phyloP scores from a whole-genome alignment of 2,113 vertebrate genomes.

The Climacteris rufus region DNA sequence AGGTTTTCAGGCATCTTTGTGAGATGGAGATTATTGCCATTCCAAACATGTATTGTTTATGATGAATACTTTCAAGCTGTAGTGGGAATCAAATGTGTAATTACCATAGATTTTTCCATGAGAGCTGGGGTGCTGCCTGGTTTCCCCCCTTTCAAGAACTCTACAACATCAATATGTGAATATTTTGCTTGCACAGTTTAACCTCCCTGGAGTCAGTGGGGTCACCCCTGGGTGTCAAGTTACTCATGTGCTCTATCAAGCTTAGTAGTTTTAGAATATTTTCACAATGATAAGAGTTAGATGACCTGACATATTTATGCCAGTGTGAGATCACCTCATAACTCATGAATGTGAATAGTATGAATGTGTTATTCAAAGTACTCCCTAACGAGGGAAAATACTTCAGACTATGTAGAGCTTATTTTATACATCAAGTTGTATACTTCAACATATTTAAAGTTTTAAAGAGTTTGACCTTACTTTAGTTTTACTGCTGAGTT shows the following conservation, averaged over 20 bases:
- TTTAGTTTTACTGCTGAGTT: slow-evolving; percentile 53
- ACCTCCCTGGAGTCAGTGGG: slow-evolving; percentile 17
- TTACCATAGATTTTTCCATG: neutral
- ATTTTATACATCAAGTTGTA: slow-evolving; percentile 58
- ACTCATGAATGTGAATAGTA: slow-evolving; percentile 52
- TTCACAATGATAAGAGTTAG: slow-evolving; percentile 65
- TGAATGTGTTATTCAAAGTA: slow-evolving; percentile 53
- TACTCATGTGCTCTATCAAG: slow-evolving; percentile 7
- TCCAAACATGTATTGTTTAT: neutral
- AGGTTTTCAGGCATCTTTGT: neutral
- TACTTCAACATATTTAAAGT: slow-evolving; percentile 43
- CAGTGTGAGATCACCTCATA: slow-evolving; percentile 65
- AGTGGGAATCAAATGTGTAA: neutral
- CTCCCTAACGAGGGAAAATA: slow-evolving; percentile 60
- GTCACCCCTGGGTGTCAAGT: slow-evolving; percentile 28
- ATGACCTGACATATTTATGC: slow-evolving; percentile 65
- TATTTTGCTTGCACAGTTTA: slow-evolving; percentile 21
- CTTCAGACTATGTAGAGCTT: slow-evolving; percentile 29
- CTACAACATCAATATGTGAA: neutral
- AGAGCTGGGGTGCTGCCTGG: neutral
- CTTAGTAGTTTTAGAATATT: slow-evolving; percentile 62
- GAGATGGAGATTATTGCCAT: neutral
- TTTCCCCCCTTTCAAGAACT: neutral
- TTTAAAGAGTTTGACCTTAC: slow-evolving; percentile 59
- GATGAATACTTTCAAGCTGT: neutral